phyloP scores from a whole-genome alignment of 2,888 invertebrate species.

The Acanthoscelides obtectus region DNA sequence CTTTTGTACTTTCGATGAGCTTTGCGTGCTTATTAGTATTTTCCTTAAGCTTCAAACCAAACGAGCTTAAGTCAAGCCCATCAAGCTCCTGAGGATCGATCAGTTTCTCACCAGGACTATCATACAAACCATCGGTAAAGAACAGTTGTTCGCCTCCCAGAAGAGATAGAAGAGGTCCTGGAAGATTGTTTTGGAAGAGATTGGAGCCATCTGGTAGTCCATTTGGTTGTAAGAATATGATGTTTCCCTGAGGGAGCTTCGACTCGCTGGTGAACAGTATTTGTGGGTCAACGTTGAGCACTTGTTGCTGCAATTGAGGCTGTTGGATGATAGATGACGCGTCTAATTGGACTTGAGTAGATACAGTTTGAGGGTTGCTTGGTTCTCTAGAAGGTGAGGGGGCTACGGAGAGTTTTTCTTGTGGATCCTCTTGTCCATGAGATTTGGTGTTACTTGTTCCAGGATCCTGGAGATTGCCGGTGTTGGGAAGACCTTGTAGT shows the following conservation, averaged over 20 bases:
- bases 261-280: not conserved
- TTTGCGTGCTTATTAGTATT: constrained; percentile 45
- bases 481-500: constrained; percentile 19
- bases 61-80: constrained; percentile 21
- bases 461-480: constrained; percentile 11
- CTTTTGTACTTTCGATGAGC: constrained; percentile 55
- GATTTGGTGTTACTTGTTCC: not conserved
- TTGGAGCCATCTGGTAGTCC: not conserved
- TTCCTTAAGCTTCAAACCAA: constrained; percentile 42
- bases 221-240: not conserved
- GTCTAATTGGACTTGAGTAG: constrained; percentile 5
- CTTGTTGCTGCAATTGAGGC: not conserved
- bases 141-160: not conserved
- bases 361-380: not conserved
- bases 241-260: not conserved
- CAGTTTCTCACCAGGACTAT: not conserved
- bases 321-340: not conserved
- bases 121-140: not conserved
- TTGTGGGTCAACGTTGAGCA: not conserved
- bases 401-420: not conserved
- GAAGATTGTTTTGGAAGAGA: not conserved
- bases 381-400: constrained; percentile 4
- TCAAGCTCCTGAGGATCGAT: not conserved
- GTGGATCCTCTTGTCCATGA: not conserved
- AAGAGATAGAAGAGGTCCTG: not conserved